Conservation (phyloP, 2,113 vertebrate species). For the Petaurus breviceps region DNA sequence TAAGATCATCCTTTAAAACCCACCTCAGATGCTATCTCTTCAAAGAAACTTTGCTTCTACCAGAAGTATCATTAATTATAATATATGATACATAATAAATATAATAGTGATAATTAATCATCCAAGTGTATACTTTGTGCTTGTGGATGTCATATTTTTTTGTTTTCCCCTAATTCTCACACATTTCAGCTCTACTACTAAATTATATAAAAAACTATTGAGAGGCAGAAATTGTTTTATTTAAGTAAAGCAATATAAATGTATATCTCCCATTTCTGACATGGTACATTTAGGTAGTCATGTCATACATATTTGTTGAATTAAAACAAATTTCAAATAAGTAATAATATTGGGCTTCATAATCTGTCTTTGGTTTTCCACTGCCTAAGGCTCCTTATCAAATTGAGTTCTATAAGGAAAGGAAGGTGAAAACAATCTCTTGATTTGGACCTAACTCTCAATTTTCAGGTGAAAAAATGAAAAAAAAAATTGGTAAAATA, state of each 20-base stretch:
- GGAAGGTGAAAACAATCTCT: background rate
- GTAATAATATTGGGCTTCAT: background rate
- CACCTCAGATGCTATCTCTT: background rate
- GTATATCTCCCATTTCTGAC: too few species aligned
- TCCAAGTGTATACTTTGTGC: too few species aligned
- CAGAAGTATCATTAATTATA: background rate
- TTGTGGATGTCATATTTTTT: too few species aligned
- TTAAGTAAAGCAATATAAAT: too few species aligned
- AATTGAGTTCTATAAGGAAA: slow-evolving; percentile 27
- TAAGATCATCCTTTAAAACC: too few species aligned
- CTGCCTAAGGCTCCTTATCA: background rate
- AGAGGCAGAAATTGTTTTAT: too few species aligned
- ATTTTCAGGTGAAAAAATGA: slow-evolving; percentile 31
- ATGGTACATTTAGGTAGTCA: too few species aligned
- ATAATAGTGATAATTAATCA: background rate
- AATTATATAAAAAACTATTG: too few species aligned
- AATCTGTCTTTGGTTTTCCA: slow-evolving; percentile 35
- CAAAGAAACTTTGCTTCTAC: background rate
- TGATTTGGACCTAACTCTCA: slow-evolving; percentile 26
- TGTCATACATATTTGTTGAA: too few species aligned
- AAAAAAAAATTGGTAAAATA: background rate
- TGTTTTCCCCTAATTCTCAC: too few species aligned
- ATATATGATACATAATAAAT: too few species aligned
- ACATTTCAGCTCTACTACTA: too few species aligned
- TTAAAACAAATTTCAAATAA: background rate